These are phyloP conservation scores for Mastomys natalensis DNA, from an alignment of 2,113 vertebrate genomes.

Conservation along the genomic window DNA sequence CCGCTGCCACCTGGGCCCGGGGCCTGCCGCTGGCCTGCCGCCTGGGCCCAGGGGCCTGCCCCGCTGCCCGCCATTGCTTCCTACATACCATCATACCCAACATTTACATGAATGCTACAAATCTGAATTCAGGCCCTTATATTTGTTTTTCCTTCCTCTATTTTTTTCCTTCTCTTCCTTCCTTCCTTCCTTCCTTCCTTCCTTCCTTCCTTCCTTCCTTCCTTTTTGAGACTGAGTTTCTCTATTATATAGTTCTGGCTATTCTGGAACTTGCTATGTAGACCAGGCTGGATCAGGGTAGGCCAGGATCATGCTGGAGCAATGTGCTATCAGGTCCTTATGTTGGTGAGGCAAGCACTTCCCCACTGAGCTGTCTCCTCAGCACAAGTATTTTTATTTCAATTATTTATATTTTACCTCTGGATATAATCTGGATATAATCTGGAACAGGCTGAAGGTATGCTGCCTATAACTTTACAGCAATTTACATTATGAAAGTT, in stretches of 20 bases:
- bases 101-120: neutral
- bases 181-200: neutral
- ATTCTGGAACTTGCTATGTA: neutral
- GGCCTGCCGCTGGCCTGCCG: no score
- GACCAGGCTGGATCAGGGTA: neutral
- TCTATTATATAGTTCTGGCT: neutral
- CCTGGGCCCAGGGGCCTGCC: no score
- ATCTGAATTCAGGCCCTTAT: neutral
- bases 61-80: no score
- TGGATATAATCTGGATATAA: slow-evolving; percentile 35
- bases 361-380: neutral
- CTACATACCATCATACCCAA: no score
- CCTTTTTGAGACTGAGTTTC: neutral
- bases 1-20: no score
- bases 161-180: no score
- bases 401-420: slow-evolving; percentile 22
- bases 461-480: neutral
- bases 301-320: neutral
- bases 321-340: neutral
- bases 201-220: neutral
- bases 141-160: neutral
- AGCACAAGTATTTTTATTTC: neutral
- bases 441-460: slow-evolving; percentile 10
- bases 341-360: neutral
- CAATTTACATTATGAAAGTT: slow-evolving; percentile 12